phyloP scores from a whole-genome alignment of 2,113 vertebrate species.

The rat (Rattus norvegicus) region DNA sequence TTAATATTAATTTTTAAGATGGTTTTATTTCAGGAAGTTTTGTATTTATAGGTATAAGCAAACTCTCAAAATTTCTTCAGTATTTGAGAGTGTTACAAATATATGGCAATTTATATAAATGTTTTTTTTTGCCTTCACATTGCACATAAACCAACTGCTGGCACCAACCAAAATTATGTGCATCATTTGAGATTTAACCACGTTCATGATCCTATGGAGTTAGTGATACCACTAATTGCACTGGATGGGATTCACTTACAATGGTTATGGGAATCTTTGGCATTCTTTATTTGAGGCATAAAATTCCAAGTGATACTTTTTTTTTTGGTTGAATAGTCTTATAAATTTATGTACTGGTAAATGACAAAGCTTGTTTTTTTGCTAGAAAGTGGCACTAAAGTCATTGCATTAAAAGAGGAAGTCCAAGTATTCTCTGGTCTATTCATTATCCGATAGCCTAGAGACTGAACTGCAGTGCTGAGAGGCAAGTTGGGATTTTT shows the following conservation, averaged over 20 bases:
- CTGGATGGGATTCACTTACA: conserved; percentile 20
- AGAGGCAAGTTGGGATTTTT: conserved; percentile 85
- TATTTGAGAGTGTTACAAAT: conserved; percentile 29
- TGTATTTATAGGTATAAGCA: conserved; percentile 18
- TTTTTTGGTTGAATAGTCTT: not conserved
- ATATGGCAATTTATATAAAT: not conserved
- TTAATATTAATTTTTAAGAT: conserved; percentile 49
- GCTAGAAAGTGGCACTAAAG: conserved; percentile 65
- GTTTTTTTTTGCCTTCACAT: conserved; percentile 36
- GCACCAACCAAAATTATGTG: not conserved
- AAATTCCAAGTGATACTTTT: conserved; percentile 54
- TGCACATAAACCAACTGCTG: not conserved
- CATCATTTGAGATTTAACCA: not conserved
- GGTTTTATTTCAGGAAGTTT: conserved; percentile 54
- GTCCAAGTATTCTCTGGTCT: conserved; percentile 68
- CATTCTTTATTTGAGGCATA: conserved; percentile 59
- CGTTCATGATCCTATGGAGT: conserved; percentile 23
- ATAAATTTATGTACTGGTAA: conserved; percentile 45
- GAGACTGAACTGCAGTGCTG: conserved; percentile 74
- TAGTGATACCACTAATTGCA: conserved; percentile 6
- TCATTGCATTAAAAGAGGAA: conserved; percentile 64
- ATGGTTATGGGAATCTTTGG: conserved; percentile 53
- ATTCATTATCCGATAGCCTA: conserved; percentile 79
- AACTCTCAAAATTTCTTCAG: conserved; percentile 8
- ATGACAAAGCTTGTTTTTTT: conserved; percentile 54